Base-by-base conservation (phyloP, 2,113 vertebrate species). In the Tonatia bakeri region DNA sequence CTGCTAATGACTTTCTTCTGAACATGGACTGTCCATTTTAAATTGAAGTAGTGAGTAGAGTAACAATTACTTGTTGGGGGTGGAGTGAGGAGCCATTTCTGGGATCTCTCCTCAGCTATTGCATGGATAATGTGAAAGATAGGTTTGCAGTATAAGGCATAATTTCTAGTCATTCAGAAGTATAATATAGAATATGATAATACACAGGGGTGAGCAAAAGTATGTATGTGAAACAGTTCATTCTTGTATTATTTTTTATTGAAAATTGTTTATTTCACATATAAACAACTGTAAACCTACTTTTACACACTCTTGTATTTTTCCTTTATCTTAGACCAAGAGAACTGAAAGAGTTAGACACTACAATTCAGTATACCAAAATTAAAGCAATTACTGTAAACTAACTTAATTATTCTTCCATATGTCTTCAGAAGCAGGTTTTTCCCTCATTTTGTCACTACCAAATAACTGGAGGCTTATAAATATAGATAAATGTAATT, bases 371-470 rank as follows among this genome's bases (percentile, higher is more conserved):
- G 96, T 94, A 94, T 92, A 93, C 72, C 38, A 94, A 89, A 88
- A 97, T 97, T 95, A 97, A 97, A 96, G 85, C 36, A 97, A 81
- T 95, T 97, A 96, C 87, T 95, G 36, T 92, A 91, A 96, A 95
- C 97, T 95, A 95, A 91, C 59, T 96, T 96, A 96, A 97, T 92
- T 84, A 95, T 96, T 94, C 64, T 67, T 81, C 33, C 65, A 64
- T 94, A 91, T 80, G 87, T 50, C 81, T 95, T 96, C 67, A 73
- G 94, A 95, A 81, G 61, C 70, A 95, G 26, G 14, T 45, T 81
- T 93, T 86, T 72, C 17, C 36, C 87, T 77, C 33, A 52, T 67
- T 52, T 92, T 94, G 70, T 94, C 47, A 40, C 77, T 52, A 87
- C 54, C 87, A 87, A 87, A 96, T 97, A 96, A 96, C 93, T 64